Conservation (phyloP, 2,113 vertebrate species). For the Grus americana region DNA sequence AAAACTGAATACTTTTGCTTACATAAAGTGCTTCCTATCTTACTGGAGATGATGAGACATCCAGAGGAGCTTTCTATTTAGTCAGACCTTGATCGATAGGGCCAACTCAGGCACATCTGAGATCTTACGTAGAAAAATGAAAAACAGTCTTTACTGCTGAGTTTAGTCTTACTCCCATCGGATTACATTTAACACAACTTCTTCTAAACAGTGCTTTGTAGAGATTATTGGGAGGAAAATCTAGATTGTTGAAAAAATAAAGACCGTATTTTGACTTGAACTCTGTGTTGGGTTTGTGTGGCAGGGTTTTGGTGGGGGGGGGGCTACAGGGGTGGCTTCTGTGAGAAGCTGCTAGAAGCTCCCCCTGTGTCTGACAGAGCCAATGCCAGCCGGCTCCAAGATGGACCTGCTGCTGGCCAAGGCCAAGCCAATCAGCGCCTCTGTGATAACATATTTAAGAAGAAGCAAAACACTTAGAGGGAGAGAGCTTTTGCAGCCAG, state of each 20-base stretch:
- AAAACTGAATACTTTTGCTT: not conserved
- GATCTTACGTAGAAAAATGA: not conserved
- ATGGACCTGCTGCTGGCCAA: no score
- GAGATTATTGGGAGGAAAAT: not conserved
- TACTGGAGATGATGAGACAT: not conserved
- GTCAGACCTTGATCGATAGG: not conserved
- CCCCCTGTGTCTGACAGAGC: no score
- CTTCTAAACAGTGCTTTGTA: not conserved
- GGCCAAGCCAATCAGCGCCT: no score
- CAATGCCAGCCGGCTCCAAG: no score
- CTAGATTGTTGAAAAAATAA: not conserved
- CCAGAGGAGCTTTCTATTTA: not conserved
- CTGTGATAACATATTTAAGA: no score
- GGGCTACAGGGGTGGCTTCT: no score
- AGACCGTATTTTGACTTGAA: not conserved
- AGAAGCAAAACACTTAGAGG: no score
- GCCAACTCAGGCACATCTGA: not conserved
- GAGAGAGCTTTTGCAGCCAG: no score
- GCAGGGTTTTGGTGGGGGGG: no score
- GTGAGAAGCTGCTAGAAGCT: no score
- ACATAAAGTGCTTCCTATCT: not conserved
- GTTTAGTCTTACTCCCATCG: not conserved
- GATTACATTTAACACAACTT: not conserved
- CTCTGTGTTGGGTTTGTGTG: no score
- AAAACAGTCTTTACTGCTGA: not conserved